phyloP scores from a whole-genome alignment of 1,140 invertebrate species.

The Penaeus japonicus region DNA sequence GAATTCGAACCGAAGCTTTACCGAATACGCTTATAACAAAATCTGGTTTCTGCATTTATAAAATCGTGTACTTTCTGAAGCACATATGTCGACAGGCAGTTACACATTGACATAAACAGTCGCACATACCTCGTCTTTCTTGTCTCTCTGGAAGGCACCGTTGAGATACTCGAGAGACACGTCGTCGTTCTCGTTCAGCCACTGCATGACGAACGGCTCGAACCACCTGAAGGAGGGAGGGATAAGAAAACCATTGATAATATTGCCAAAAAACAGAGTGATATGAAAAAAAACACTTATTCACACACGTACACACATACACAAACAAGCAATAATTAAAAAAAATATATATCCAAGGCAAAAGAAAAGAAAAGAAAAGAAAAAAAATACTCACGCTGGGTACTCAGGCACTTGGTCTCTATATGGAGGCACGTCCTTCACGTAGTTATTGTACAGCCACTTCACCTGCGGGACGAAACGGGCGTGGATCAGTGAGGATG shows the following conservation, averaged over 20 bases:
- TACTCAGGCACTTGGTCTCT: constrained; percentile 94
- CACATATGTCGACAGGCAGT: no score
- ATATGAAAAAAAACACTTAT: no score
- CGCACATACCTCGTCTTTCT: constrained; percentile 91
- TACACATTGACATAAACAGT: background rate
- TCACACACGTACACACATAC: no score
- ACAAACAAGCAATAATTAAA: no score
- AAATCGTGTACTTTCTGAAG: no score
- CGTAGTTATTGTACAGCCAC: constrained; percentile 98
- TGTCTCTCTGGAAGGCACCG: constrained; percentile 98
- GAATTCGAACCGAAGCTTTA: no score
- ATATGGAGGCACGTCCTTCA: constrained; percentile 96
- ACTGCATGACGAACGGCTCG: constrained; percentile 99
- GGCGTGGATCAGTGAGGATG: background rate
- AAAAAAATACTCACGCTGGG: constrained; percentile 75
- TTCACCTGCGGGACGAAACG: constrained; percentile 68
- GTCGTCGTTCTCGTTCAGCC: constrained; percentile 99
- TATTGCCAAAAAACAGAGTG: no score
- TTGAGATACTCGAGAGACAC: constrained; percentile 98
- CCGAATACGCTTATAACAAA: no score
- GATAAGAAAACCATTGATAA: background rate
- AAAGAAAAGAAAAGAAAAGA: no score
- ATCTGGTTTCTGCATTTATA: no score
- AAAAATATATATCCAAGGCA: no score
- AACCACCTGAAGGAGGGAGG: constrained; percentile 80